Percentiles rank a stretch among this genome's conserved stretches.
Conservation (phyloP, 2,113 vertebrate genomes). For the Rhombomys opimus region DNA sequence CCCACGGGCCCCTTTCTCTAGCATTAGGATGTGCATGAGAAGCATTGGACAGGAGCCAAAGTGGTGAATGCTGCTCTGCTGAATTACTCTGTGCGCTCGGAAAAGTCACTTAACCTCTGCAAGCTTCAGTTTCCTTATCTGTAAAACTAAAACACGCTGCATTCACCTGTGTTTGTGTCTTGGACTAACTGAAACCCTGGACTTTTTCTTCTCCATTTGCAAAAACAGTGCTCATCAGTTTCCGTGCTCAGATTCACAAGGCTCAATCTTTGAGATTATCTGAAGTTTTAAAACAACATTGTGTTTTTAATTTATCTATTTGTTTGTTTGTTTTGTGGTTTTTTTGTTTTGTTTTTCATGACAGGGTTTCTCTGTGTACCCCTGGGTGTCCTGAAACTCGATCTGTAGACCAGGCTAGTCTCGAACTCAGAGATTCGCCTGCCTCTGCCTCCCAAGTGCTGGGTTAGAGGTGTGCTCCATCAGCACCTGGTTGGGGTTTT, state of each 20-base stretch:
- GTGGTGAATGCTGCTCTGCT: constrained; percentile 46
- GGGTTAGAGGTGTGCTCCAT: too few relatives aligned
- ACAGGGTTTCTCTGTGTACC: too few relatives aligned
- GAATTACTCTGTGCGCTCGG: constrained; percentile 55
- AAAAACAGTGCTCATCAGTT: neutral
- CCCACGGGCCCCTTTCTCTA: constrained; percentile 64
- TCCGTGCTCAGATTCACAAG: neutral
- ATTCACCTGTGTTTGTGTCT: constrained; percentile 35
- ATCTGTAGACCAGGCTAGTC: too few relatives aligned
- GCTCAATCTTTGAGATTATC: neutral
- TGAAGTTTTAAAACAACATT: constrained; percentile 44
- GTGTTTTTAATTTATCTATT: neutral
- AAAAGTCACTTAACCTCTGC: constrained; percentile 66
- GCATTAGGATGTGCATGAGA: neutral
- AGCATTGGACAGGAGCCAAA: constrained; percentile 35
- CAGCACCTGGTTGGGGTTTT: too few relatives aligned
- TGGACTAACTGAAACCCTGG: constrained; percentile 1
- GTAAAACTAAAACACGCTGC: constrained; percentile 33
- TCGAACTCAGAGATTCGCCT: too few relatives aligned
- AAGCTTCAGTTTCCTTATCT: constrained; percentile 60
- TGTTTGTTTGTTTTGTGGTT: neutral
- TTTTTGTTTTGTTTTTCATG: too few relatives aligned
- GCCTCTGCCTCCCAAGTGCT: too few relatives aligned
- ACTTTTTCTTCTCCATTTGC: neutral
- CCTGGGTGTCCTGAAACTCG: too few relatives aligned